phyloP scores from a whole-genome alignment of 1,140 invertebrate genomes.

The Drosophila pruinosa region DNA sequence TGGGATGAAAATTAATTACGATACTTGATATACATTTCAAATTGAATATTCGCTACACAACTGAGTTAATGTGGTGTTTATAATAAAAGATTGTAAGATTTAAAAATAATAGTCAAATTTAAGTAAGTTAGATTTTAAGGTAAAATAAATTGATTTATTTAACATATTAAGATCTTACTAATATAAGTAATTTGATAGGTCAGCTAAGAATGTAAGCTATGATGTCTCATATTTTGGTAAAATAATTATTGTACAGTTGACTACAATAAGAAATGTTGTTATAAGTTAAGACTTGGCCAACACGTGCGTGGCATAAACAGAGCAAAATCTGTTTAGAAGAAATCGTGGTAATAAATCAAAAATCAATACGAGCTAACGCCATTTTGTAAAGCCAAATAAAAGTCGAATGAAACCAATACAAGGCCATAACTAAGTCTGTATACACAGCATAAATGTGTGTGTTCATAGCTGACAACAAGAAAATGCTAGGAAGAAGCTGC shows the following conservation, averaged over 20 bases:
- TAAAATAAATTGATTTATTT: too few species aligned
- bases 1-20: neutral
- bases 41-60: neutral
- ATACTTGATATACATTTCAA: neutral
- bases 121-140: too few species aligned
- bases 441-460: conserved; percentile 18
- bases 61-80: too few species aligned
- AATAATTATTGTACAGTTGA: conserved; percentile 36
- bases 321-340: conserved; percentile 14
- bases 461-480: conserved; percentile 42
- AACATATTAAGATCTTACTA: too few species aligned
- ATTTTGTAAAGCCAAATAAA: conserved; percentile 55
- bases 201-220: too few species aligned
- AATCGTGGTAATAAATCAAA: conserved; percentile 63
- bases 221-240: too few species aligned
- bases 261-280: too few species aligned
- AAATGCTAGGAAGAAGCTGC: conserved; percentile 64
- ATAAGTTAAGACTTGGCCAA: conserved; percentile 19
- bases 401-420: conserved; percentile 76
- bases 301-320: conserved; percentile 40
- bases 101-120: too few species aligned
- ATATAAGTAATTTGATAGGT: too few species aligned
- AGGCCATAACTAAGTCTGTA: conserved; percentile 67
- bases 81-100: neutral
- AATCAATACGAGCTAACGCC: conserved; percentile 71